Evolutionary conservation across 2,888 invertebrate genomes (phyloP).

Genomic region (Morinoia aosen): DNA sequence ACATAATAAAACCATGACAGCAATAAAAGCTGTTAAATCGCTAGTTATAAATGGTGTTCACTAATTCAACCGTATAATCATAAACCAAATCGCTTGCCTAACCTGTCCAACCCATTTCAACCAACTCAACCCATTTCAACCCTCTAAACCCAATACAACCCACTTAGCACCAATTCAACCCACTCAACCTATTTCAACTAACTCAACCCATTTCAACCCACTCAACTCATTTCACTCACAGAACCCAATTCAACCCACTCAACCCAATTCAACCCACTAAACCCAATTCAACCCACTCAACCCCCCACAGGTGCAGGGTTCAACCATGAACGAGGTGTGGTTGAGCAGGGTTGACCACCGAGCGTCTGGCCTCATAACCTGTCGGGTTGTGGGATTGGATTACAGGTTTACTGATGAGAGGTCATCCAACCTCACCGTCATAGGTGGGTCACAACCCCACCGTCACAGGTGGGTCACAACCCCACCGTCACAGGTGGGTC

Average conservation of each 20-base stretch:
- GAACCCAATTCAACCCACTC: background rate
- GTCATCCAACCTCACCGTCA: conserved; percentile 55
- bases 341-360: conserved; percentile 44
- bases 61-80: no score
- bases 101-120: background rate
- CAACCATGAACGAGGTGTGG: conserved; percentile 55
- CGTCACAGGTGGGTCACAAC: background rate
- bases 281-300: background rate
- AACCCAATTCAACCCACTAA: background rate
- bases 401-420: conserved; percentile 51
- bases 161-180: no score
- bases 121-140: background rate
- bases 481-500: conserved; percentile 39
- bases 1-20: no score
- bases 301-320: background rate
- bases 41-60: no score
- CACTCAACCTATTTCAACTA: background rate
- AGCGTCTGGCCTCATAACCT: conserved; percentile 1
- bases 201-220: background rate
- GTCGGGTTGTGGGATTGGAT: conserved; percentile 14
- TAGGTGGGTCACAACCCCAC: conserved; percentile 54
- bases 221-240: background rate
- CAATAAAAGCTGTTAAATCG: no score
- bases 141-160: background rate
- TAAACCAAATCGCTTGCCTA: no score